Conservation (phyloP, 2,888 invertebrate species). For the Troilus luridus region DNA sequence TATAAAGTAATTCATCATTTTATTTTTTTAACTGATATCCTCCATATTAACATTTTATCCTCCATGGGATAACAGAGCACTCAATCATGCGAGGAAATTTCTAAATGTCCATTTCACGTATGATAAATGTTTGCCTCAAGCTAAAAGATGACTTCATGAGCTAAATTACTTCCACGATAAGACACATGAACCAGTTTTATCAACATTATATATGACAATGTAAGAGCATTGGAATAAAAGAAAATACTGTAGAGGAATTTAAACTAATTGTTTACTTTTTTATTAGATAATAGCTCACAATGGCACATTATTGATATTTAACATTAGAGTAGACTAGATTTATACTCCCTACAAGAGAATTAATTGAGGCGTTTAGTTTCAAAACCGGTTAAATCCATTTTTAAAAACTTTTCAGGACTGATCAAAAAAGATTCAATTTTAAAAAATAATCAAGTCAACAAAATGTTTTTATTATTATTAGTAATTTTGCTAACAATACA, state of each 20-base stretch:
- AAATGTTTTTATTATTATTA: too few species aligned
- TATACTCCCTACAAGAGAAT: too few species aligned
- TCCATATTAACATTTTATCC: background rate
- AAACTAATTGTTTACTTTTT: background rate
- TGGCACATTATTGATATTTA: too few species aligned
- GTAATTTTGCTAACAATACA: too few species aligned
- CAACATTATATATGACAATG: background rate
- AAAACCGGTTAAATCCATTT: too few species aligned
- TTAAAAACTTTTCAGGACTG: too few species aligned
- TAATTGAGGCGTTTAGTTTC: too few species aligned
- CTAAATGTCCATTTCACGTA: background rate
- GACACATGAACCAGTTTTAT: slow-evolving; percentile 22
- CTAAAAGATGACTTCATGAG: slow-evolving; percentile 31
- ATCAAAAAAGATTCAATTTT: too few species aligned
- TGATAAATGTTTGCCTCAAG: slow-evolving; percentile 28
- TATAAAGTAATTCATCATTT: background rate
- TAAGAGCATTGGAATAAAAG: background rate
- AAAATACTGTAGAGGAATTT: background rate
- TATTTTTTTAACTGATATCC: background rate
- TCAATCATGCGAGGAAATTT: slow-evolving; percentile 1
- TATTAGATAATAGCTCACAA: background rate
- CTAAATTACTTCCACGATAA: slow-evolving; percentile 17
- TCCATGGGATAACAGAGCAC: background rate
- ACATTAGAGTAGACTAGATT: too few species aligned
- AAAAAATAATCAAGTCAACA: too few species aligned